These are phyloP conservation scores for Diadema setosum DNA, from an alignment of 35 echinoderm and acorn worm genomes.

Conservation along the genomic window DNA sequence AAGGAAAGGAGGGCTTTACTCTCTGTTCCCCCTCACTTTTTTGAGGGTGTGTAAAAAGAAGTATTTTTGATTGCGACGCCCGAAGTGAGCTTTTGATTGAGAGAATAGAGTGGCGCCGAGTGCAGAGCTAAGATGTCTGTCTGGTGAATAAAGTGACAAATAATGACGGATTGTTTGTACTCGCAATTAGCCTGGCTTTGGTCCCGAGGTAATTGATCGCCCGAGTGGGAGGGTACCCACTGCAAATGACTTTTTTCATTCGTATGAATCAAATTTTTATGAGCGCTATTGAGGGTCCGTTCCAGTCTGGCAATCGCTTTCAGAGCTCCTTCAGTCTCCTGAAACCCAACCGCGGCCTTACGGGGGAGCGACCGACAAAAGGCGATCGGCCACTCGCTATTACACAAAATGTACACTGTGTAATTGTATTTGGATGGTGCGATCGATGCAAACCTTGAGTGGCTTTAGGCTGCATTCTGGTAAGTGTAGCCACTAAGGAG, in stretches of 20 bases:
- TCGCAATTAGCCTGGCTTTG: constrained; percentile 78
- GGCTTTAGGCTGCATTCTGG: constrained; percentile 21
- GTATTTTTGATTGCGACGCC: constrained; percentile 51
- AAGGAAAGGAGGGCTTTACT: too few species aligned
- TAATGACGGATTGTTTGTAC: constrained; percentile 89
- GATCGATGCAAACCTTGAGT: background rate
- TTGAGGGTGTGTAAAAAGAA: constrained; percentile 7
- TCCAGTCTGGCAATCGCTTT: constrained; percentile 56
- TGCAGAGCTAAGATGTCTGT: constrained; percentile 60
- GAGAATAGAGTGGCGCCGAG: constrained; percentile 64
- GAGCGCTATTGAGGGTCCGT: constrained; percentile 37
- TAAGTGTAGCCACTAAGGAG: constrained; percentile 13
- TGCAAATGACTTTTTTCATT: constrained; percentile 61
- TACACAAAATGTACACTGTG: constrained; percentile 50
- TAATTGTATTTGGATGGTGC: constrained; percentile 55
- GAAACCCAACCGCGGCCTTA: background rate
- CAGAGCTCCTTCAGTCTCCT: background rate
- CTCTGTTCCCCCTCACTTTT: background rate
- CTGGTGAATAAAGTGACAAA: constrained; percentile 70
- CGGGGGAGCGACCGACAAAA: background rate
- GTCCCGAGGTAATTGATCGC: constrained; percentile 87
- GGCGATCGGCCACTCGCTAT: constrained; percentile 45
- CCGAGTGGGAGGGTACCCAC: constrained; percentile 58
- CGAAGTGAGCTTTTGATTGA: constrained; percentile 55
- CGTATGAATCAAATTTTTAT: constrained; percentile 61